These are phyloP conservation scores for Channa maculata DNA, from an alignment of 2,113 vertebrate species.

Conservation along the genomic window DNA sequence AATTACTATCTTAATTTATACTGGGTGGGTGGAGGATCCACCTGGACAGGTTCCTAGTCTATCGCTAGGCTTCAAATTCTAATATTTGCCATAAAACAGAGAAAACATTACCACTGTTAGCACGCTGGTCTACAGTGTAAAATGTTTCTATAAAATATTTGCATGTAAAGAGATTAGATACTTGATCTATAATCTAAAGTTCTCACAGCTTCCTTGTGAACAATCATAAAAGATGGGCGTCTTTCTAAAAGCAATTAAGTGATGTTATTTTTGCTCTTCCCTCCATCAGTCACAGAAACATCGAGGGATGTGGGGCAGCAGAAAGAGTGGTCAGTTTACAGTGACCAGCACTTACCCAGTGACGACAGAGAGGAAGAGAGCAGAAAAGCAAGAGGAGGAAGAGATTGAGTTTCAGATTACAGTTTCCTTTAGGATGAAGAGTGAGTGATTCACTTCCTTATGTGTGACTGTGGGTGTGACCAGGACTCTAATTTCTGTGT, in stretches of 20 bases:
- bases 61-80: no score
- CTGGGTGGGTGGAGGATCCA: no score
- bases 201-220: not conserved
- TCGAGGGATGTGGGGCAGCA: conserved; percentile 26
- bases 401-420: conserved; percentile 40
- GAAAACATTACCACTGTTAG: no score
- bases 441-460: conserved; percentile 25
- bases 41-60: no score
- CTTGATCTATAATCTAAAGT: no score
- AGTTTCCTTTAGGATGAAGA: conserved; percentile 28
- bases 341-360: conserved; percentile 56
- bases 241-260: conserved; percentile 46
- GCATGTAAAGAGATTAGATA: no score
- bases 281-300: conserved; percentile 28
- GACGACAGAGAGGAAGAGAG: conserved; percentile 1
- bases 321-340: conserved; percentile 49
- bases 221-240: conserved; percentile 2
- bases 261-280: conserved; percentile 54
- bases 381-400: no score
- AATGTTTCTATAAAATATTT: no score
- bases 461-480: not conserved
- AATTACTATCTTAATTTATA: no score
- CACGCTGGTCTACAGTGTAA: no score
- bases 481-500: not conserved
- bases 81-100: no score